These are phyloP conservation scores for Potorous gilbertii DNA, from an alignment of 2,797 vertebrate species.

Conservation along the genomic window DNA sequence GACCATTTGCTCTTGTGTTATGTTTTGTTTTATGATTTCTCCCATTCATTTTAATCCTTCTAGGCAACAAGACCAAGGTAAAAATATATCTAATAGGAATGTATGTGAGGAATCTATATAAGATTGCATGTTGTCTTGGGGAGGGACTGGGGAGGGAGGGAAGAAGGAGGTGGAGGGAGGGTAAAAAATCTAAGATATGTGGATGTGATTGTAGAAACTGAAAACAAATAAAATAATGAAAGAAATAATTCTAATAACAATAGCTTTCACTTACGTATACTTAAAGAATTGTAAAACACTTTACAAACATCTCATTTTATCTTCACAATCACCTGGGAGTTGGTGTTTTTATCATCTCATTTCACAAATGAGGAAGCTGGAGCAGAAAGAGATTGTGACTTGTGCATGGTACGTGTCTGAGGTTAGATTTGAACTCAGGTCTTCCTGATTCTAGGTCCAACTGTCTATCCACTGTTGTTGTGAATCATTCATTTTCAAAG, in stretches of 20 bases:
- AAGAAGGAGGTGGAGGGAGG: too few relatives aligned
- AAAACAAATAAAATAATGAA: too few relatives aligned
- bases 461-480: not conserved
- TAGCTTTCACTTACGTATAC: not conserved
- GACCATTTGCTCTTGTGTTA: too few relatives aligned
- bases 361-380: not conserved
- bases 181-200: too few relatives aligned
- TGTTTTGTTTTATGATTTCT: too few relatives aligned
- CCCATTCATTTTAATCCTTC: too few relatives aligned
- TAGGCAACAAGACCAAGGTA: too few relatives aligned
- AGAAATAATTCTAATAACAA: not conserved
- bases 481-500: not conserved
- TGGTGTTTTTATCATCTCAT: not conserved
- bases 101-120: too few relatives aligned
- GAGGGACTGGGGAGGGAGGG: too few relatives aligned
- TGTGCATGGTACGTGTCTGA: not conserved
- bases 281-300: not conserved
- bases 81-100: too few relatives aligned
- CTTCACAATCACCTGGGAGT: not conserved
- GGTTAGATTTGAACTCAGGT: not conserved
- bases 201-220: too few relatives aligned
- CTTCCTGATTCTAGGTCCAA: not conserved
- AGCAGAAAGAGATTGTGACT: not conserved
- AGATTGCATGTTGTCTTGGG: too few relatives aligned
- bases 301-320: not conserved